Evolutionary conservation across 1,140 invertebrate genomes (phyloP), one percentile per base, ranked within the genome.

Genomic region (Semibalanus balanoides): DNA sequence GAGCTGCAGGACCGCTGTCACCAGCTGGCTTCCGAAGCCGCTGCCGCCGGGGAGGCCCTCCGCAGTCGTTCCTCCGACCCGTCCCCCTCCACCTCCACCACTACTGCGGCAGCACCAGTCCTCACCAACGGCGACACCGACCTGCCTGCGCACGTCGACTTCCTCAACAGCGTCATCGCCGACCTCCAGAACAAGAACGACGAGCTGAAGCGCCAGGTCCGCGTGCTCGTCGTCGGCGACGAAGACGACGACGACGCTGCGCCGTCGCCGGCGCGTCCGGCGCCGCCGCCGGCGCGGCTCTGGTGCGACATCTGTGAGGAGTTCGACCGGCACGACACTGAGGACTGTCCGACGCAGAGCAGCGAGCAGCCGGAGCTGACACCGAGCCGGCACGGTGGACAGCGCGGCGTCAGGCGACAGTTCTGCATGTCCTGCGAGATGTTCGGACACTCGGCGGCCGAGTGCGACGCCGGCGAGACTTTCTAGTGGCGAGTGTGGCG

Each of bases 231-330:
- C 82, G 88, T 88, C 77, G 88, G 90, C 11, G 86, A 88, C 75
- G 86, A 87, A 51, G 81, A 87, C 3, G 86, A 85, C 75, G 76
- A 77, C 30, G 35, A 40, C 5, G 35, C 35, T 5, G 35, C 5
- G 64, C 29, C 22, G 30, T 76, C n/a, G 31, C 29, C 70, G 29
- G 78, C 31, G 76, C 75, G 29, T 43, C 78, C 28, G 27, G 31
- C 70, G 28, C 28, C 31, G 28, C 84, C 88, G 9, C 86, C 92
- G 29, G 91, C 92, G 31, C 89, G 96, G 72, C 84, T 95, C 79
- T 98, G 94, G 85, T 98, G 96, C 87, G 96, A 98, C 87, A 98
- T 98, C 80, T 98, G 96, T 85, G 96, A 98, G 85, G 87, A 90
- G 82, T 98, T 98, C 86, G 96, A 98, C 86, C 85, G 90, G 76